phyloP scores from a whole-genome alignment of 2,888 invertebrate species.

The Lysandra coridon region DNA sequence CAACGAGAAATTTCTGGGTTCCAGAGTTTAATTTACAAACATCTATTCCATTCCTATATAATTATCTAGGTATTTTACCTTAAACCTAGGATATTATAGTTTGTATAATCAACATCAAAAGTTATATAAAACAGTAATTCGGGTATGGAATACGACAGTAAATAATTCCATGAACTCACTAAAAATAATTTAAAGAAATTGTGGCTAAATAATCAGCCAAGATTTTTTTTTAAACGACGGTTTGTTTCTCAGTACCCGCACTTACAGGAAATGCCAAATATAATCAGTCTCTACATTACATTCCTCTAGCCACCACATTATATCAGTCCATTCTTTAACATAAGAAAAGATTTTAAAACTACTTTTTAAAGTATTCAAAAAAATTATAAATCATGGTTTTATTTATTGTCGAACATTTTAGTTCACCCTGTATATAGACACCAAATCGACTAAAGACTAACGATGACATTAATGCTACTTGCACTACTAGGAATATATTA shows the following conservation, averaged over 20 bases:
- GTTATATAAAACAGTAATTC: background rate
- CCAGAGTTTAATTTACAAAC: too few relatives aligned
- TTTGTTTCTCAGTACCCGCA: background rate
- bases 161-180: background rate
- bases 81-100: too few relatives aligned
- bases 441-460: background rate
- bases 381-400: constrained; percentile 11
- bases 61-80: too few relatives aligned
- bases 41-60: too few relatives aligned
- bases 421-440: constrained; percentile 24
- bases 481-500: background rate
- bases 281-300: background rate
- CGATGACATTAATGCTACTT: background rate
- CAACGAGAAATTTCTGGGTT: too few relatives aligned
- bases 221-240: too few relatives aligned
- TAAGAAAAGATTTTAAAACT: background rate
- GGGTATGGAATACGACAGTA: constrained; percentile 10
- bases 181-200: background rate
- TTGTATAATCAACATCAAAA: too few relatives aligned
- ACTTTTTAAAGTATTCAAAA: background rate
- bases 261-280: background rate
- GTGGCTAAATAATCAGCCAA: too few relatives aligned
- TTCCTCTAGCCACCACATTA: background rate
- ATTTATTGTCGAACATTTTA: constrained; percentile 22
- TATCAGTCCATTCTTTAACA: background rate